Base-by-base conservation (phyloP, 2,888 invertebrate species). In the Catocala fraxini region DNA sequence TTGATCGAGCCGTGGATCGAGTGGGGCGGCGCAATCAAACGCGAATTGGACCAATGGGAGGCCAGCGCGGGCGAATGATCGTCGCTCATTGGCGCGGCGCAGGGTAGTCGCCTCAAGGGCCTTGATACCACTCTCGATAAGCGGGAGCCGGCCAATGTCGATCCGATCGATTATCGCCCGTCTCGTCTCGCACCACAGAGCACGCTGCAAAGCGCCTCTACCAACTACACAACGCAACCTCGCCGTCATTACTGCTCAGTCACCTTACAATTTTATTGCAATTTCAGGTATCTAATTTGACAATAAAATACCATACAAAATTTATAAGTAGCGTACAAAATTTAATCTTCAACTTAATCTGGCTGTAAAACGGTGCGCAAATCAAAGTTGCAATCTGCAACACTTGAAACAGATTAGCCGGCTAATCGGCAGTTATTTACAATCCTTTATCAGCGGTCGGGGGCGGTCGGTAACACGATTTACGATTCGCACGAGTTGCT, bases 11-110 rank as follows among this genome's bases (percentile, higher is more conserved):
- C 87, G 83, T 85, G 91, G 87, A 93, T 93, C 89, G 90, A 88
- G 89, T 70, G 86, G 91, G 93, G 93, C 93, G 93, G 91, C 70
- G 93, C 93, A 91, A 93, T 93, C 93, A 93, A 93, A 94, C 87
- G 86, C 89, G 89, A 88, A 92, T 91, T 90, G 89, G 85, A 80
- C 93, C 93, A 93, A 93, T 93, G 83, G 80, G 89, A 81, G 87
- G 75, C 74, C 83, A 76, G 81, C 85, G 68, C 75, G 75, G 74
- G 68, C 71, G 77, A 80, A 79, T 75, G 82, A 83, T 70, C 77
- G 82, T 70, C 79, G 80, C 83, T 77, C 74, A 93, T 93, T 93
- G 93, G 93, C 81, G 81, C 76, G 75, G 65, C 68, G 86, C 86
- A 78, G 92, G 92, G 91, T 89, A 88, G 89, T 85, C 88, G 85